A percentile compares a stretch with the other conserved stretches of the same genome.
Evolutionary conservation across 2,113 vertebrate species (phyloP).

Genomic region (Trogon melanurus): DNA sequence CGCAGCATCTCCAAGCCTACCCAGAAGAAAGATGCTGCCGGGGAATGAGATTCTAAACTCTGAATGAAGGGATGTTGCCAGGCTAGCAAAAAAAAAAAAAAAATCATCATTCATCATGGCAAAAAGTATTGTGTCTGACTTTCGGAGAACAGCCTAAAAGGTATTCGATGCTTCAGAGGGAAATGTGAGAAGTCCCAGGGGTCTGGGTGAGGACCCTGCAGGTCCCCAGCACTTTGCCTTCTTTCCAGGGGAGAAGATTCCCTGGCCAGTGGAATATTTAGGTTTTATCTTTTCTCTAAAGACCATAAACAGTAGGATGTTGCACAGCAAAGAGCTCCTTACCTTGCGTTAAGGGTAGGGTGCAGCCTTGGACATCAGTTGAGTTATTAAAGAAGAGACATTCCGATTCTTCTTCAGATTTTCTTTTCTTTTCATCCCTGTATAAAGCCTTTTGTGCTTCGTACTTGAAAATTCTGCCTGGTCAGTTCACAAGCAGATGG

Average conservation of each 20-base stretch:
- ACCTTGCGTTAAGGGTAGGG: neutral
- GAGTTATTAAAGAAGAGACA: neutral
- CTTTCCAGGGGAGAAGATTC: neutral
- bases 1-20: neutral
- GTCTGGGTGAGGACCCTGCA: neutral
- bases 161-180: accelerated
- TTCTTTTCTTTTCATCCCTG: neutral
- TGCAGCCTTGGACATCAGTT: neutral
- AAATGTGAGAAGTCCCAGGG: neutral
- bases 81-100: neutral
- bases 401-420: neutral
- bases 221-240: neutral
- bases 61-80: neutral
- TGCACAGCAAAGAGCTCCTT: neutral
- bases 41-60: accelerated
- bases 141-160: neutral
- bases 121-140: neutral
- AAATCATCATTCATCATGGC: neutral
- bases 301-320: neutral
- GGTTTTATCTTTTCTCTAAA: neutral
- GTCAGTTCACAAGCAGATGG: neutral
- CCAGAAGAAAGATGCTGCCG: neutral
- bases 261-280: neutral
- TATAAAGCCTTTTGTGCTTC: neutral
- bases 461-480: neutral